Evolutionary conservation across 2,113 vertebrate species (phyloP).

Genomic region (Sander vitreus): DNA sequence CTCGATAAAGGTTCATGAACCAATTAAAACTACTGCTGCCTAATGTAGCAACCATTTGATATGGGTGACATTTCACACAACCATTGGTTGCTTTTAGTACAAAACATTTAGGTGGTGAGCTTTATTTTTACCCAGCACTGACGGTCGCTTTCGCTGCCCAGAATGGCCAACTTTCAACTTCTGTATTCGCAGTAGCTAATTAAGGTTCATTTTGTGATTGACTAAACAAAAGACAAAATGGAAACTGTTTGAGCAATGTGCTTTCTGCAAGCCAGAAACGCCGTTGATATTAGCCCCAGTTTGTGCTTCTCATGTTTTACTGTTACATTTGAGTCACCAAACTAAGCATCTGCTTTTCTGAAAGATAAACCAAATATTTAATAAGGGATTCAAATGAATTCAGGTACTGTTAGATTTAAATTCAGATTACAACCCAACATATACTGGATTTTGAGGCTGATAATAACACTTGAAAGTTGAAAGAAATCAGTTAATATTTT

Average conservation of each 20-base stretch:
- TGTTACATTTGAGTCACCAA: not conserved
- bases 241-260: not conserved
- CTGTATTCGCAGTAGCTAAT: not conserved
- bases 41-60: not conserved
- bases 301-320: not conserved
- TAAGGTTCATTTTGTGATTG: not conserved
- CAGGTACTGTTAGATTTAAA: not conserved
- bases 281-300: not conserved
- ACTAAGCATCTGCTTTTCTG: not conserved
- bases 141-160: too few species aligned
- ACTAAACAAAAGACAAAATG: not conserved
- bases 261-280: not conserved
- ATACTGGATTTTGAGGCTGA: not conserved
- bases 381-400: too few species aligned
- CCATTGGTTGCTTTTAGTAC: not conserved
- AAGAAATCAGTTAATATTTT: not conserved
- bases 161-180: not conserved
- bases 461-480: not conserved
- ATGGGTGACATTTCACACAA: not conserved
- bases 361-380: not conserved
- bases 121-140: not conserved
- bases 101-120: not conserved
- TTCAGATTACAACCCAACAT: not conserved
- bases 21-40: not conserved
- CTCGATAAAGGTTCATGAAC: not conserved